Conservation (phyloP, 2,113 vertebrate genomes). For the Trematomus loennbergii region DNA sequence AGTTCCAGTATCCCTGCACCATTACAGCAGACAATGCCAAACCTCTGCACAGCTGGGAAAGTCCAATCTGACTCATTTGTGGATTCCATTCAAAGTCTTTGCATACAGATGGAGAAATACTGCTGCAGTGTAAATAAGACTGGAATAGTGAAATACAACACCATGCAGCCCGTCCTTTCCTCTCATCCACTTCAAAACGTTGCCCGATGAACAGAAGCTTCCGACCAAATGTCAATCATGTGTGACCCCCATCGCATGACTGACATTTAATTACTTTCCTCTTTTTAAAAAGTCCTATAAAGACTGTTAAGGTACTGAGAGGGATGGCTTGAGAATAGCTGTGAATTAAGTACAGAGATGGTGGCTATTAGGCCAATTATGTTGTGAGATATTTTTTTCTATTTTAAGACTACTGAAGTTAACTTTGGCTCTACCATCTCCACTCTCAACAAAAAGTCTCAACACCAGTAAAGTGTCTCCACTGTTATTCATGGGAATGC, state of each 20-base stretch:
- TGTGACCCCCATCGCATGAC: neutral
- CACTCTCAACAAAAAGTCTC: neutral
- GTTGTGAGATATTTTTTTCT: neutral
- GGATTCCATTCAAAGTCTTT: constrained; percentile 67
- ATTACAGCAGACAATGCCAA: constrained; percentile 65
- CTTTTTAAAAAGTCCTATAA: neutral
- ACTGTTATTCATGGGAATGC: constrained; percentile 15
- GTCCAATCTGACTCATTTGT: constrained; percentile 78
- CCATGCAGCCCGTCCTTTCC: constrained; percentile 1
- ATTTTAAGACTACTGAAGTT: constrained; percentile 2
- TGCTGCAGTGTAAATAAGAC: constrained; percentile 54
- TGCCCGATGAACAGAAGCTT: constrained; percentile 27
- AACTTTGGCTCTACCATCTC: neutral
- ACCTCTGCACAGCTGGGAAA: constrained; percentile 78
- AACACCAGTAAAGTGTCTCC: neutral
- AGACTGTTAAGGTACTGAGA: neutral
- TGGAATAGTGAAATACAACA: constrained; percentile 44
- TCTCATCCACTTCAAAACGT: constrained; percentile 5
- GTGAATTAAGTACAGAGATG: neutral
- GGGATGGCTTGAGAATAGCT: neutral
- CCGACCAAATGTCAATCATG: constrained; percentile 20
- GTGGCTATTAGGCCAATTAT: neutral
- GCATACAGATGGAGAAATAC: constrained; percentile 65
- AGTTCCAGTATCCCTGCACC: constrained; percentile 73
- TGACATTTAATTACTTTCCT: constrained; percentile 1